Conservation (phyloP, 1,140 invertebrate species). For the Cotesia chilonis region DNA sequence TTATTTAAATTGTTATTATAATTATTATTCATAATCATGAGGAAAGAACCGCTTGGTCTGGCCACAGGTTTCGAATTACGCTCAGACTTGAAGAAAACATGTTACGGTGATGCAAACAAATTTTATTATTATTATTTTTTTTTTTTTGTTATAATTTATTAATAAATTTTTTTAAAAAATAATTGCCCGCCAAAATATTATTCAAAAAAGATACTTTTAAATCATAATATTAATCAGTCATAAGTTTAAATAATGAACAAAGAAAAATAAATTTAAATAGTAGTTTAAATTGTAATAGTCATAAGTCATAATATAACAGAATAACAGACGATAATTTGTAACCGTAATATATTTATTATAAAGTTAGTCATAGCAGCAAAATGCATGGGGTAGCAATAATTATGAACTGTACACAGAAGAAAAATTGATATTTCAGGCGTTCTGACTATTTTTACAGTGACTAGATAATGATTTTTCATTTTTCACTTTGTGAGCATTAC, state of each 20-base stretch:
- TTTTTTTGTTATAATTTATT: too few species aligned
- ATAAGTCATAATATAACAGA: background rate
- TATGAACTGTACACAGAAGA: conserved; percentile 48
- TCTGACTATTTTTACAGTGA: too few species aligned
- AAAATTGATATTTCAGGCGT: too few species aligned
- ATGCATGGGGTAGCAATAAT: conserved; percentile 53
- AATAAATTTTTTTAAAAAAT: background rate
- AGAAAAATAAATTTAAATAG: too few species aligned
- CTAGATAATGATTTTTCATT: too few species aligned
- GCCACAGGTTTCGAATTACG: conserved; percentile 50
- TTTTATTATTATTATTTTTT: conserved; percentile 7
- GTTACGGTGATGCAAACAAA: conserved; percentile 15
- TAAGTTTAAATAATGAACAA: too few species aligned
- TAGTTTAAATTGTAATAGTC: too few species aligned
- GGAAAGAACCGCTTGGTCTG: conserved; percentile 34
- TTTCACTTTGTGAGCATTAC: too few species aligned
- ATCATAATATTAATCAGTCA: too few species aligned
- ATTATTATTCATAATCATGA: background rate
- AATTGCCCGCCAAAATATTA: background rate
- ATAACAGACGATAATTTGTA: conserved; percentile 21
- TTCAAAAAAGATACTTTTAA: too few species aligned
- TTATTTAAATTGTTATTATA: too few species aligned
- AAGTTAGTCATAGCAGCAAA: conserved; percentile 48
- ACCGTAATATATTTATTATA: conserved; percentile 23
- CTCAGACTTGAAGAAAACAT: conserved; percentile 22